Evolutionary conservation across 2,113 vertebrate species (phyloP).

Genomic region (Uria aalge): DNA sequence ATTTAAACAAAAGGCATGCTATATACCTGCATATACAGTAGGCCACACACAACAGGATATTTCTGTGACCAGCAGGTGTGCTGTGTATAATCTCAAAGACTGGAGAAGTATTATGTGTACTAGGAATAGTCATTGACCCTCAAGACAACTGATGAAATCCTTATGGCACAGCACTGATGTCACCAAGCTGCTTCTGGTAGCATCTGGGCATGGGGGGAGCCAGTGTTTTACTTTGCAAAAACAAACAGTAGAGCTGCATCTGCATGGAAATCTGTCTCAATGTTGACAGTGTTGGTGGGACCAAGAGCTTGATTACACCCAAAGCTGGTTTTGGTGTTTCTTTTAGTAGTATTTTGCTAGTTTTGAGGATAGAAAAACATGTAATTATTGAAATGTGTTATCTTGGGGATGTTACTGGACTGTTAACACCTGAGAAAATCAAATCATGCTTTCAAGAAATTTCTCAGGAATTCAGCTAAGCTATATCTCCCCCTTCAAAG

Average conservation of each 20-base stretch:
- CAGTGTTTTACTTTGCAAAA: not conserved
- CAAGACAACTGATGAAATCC: not conserved
- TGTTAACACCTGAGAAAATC: not conserved
- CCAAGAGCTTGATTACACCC: not conserved
- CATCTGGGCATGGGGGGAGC: not conserved
- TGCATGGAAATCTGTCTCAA: not conserved
- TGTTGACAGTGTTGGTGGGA: not conserved
- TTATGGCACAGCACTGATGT: not conserved
- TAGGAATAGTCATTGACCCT: not conserved
- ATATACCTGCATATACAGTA: not conserved
- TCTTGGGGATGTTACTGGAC: not conserved
- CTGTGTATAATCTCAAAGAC: not conserved
- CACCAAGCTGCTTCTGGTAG: not conserved
- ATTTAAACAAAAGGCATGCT: not conserved
- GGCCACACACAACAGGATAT: not conserved
- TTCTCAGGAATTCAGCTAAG: not conserved
- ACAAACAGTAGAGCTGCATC: not conserved
- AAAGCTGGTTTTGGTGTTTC: not conserved
- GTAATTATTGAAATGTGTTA: not conserved
- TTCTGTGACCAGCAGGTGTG: not conserved
- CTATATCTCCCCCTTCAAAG: not conserved
- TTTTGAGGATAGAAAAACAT: not conserved
- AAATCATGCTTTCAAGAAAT: not conserved
- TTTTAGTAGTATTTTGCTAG: not conserved
- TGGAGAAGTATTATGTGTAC: not conserved